phyloP scores from a whole-genome alignment of 2,113 vertebrate genomes.

The Eretmochelys imbricata region DNA sequence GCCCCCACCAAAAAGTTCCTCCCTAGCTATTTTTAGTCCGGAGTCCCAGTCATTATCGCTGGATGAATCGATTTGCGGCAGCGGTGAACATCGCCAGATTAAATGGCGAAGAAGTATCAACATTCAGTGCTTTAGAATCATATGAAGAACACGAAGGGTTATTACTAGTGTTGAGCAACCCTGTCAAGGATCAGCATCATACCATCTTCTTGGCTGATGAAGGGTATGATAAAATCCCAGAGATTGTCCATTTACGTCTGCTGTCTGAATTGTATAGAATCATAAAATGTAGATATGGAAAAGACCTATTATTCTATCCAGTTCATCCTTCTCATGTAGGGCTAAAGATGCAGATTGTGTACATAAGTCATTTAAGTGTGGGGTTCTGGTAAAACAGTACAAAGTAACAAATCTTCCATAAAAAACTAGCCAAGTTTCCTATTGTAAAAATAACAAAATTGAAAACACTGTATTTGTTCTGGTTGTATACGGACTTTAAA shows the following conservation, averaged over 20 bases:
- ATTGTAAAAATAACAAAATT: background rate
- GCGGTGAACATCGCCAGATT: background rate
- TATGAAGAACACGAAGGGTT: background rate
- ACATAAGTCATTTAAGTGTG: fast-evolving
- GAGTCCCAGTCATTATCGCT: background rate
- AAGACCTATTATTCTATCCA: background rate
- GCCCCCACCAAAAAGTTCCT: background rate
- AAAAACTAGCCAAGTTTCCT: background rate
- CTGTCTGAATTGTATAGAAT: background rate
- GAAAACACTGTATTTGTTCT: background rate
- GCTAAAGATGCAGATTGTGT: background rate
- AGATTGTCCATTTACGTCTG: background rate
- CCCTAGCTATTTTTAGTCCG: background rate
- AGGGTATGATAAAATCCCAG: background rate
- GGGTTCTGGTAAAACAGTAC: background rate
- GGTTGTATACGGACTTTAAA: background rate
- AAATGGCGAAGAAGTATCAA: background rate
- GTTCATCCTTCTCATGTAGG: background rate
- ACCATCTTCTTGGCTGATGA: background rate
- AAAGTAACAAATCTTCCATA: fast-evolving
- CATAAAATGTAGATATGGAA: background rate
- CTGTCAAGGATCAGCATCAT: background rate
- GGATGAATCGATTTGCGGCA: background rate
- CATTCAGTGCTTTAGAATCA: background rate
- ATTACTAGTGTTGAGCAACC: background rate